A percentile compares a stretch with the other conserved stretches of the same genome.
phyloP scores from a whole-genome alignment of 2,797 vertebrate species.

The Phoeniculus purpureus region DNA sequence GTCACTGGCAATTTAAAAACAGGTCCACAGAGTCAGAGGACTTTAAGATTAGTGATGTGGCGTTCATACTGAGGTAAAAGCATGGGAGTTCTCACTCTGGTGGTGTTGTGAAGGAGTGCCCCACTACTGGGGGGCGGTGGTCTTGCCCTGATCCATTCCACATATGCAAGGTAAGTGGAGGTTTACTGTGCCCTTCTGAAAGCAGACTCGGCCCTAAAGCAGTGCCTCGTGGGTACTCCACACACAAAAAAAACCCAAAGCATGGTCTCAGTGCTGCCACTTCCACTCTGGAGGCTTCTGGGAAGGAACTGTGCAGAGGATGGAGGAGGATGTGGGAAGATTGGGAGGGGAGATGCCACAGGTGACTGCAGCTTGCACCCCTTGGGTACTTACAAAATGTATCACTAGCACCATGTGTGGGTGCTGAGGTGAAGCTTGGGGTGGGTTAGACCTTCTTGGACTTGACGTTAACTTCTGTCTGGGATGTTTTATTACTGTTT shows the following conservation, averaged over 20 bases:
- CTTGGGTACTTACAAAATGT: not conserved
- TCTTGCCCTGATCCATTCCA: not conserved
- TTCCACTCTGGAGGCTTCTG: fast-evolving
- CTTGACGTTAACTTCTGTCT: not conserved
- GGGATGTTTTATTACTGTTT: not conserved
- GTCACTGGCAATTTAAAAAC: not conserved
- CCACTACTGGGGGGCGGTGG: fast-evolving
- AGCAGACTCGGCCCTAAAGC: not conserved
- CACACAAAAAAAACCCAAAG: not conserved
- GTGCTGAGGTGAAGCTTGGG: not conserved
- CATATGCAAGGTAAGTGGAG: not conserved
- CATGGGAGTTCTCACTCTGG: fast-evolving
- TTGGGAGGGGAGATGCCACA: not conserved
- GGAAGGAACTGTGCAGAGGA: fast-evolving
- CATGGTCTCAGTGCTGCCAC: not conserved
- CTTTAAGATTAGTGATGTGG: not conserved
- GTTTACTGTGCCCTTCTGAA: not conserved
- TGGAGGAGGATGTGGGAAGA: not conserved
- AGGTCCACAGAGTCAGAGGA: not conserved
- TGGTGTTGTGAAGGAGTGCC: fast-evolving
- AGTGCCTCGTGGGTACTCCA: fast-evolving
- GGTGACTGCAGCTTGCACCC: not conserved
- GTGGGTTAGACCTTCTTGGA: not conserved
- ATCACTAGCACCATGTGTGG: fast-evolving
- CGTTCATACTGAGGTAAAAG: not conserved